phyloP scores from a whole-genome alignment of 2,113 vertebrate genomes.

The Copsychus sechellarum region DNA sequence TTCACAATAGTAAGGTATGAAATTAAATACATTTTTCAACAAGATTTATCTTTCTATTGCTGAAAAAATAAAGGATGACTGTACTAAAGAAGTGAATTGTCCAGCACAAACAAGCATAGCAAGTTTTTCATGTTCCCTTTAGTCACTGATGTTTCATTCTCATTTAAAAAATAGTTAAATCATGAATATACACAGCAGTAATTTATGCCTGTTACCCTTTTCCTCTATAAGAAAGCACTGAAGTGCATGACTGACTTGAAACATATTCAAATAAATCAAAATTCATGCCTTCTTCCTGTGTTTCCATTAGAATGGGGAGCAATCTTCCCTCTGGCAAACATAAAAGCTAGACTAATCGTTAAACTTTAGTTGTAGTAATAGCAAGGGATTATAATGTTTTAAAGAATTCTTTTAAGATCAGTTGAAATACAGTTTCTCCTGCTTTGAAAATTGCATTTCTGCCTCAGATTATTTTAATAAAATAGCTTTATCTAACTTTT shows the following conservation, averaged over 20 bases:
- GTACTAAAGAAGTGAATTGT: not conserved
- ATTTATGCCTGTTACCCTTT: not conserved
- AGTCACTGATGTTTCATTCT: not conserved
- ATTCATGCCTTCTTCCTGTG: not conserved
- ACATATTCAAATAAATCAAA: not conserved
- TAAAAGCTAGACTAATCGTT: not conserved
- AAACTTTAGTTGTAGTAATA: not conserved
- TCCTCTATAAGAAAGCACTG: not conserved
- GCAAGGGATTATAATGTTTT: not conserved
- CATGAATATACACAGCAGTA: not conserved
- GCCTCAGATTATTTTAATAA: not conserved
- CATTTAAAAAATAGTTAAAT: not conserved
- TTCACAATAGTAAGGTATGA: slow-evolving; percentile 65
- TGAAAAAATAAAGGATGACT: not conserved
- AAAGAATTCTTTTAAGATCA: not conserved
- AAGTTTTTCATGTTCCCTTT: not conserved
- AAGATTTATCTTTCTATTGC: not conserved
- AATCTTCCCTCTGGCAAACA: not conserved
- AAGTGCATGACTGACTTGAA: not conserved
- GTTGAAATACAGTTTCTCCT: not conserved
- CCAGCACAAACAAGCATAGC: not conserved
- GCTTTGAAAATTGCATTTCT: not conserved
- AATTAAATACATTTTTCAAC: not conserved
- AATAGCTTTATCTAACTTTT: not conserved
- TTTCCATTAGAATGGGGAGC: not conserved